Base-by-base conservation (phyloP, 2,888 invertebrate species). In the Hirtodrosophila cameraria region DNA sequence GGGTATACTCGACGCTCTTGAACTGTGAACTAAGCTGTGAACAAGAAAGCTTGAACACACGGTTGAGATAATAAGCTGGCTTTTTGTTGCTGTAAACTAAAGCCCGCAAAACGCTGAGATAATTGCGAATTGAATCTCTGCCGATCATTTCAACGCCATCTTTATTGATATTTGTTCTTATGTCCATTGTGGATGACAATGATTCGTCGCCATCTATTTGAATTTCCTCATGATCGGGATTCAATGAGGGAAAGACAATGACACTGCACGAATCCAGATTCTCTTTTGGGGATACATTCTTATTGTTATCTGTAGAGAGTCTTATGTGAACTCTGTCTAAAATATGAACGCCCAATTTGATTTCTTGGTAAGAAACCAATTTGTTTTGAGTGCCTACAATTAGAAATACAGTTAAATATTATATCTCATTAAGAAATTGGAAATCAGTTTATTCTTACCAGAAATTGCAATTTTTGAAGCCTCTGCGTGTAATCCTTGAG, bases 41-140 rank as follows among this genome's bases (percentile, higher is more conserved):
- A 92, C 99, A 99, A 63, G 97, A 96, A 42, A 99, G 93, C 89
- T 97, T 97, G 92, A 99, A 99, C 16, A 97, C 97, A 68, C 98
- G 94, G 92, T 97, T 98, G 72, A 98, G 92, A 90, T 97, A 97
- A 90, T 98, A 97, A 7, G 98, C 98, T 2, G 99, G 98, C 89
- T 98, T 97, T 87, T 96, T 96, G 92, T 99, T 99, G 89, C 97
- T 97, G 92, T 99, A 99, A 78, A 96, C 95, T 67, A 98, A 68
- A 8, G 91, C 89, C 23, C 88, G 88, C 3, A 91, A 46, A 0
- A 91, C 89, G 55, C 89, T 90, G 11, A 90, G 69, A 73, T 91
- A 91, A 52, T 90, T 91, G 2, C 71, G 72, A 42, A 88, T 88
- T 1, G 85, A 85, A 60, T 91, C 91, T 5, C 86, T 88, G 3